phyloP scores from a whole-genome alignment of 2,797 vertebrate species.

The Phoeniculus purpureus region DNA sequence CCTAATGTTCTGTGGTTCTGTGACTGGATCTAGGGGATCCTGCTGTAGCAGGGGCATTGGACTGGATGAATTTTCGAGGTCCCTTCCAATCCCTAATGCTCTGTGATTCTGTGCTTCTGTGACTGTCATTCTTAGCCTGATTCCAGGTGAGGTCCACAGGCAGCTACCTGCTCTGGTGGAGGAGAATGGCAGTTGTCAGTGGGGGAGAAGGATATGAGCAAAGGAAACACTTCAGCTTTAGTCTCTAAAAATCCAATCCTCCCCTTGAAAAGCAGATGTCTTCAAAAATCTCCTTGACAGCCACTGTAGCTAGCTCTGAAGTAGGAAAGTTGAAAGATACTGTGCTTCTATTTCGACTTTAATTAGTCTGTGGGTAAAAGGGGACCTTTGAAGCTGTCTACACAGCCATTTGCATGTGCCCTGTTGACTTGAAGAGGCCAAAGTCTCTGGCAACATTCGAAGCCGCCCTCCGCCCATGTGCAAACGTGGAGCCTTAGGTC shows the following conservation, averaged over 20 bases:
- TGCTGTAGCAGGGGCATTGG: too few relatives aligned
- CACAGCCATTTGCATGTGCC: neutral
- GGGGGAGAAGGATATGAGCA: neutral
- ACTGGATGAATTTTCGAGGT: too few relatives aligned
- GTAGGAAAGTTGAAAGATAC: conserved; percentile 20
- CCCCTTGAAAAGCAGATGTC: neutral
- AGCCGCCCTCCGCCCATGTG: neutral
- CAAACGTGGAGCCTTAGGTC: neutral
- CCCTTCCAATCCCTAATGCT: too few relatives aligned
- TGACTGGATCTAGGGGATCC: too few relatives aligned
- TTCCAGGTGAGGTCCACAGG: neutral
- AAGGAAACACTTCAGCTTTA: neutral
- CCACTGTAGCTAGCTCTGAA: neutral
- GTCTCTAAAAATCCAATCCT: neutral
- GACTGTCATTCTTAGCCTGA: neutral
- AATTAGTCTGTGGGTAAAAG: neutral
- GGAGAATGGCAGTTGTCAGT: neutral
- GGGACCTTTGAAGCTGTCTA: conserved; percentile 14
- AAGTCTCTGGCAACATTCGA: conserved; percentile 3
- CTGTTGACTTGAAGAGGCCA: conserved; percentile 23
- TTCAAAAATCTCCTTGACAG: neutral
- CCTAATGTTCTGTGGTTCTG: too few relatives aligned
- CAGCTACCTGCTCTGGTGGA: neutral
- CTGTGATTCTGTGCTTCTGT: too few relatives aligned
- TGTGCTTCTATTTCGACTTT: conserved; percentile 21